Base-by-base conservation (phyloP, 2,797 vertebrate species). In the Helicolenus hilgendorfi region DNA sequence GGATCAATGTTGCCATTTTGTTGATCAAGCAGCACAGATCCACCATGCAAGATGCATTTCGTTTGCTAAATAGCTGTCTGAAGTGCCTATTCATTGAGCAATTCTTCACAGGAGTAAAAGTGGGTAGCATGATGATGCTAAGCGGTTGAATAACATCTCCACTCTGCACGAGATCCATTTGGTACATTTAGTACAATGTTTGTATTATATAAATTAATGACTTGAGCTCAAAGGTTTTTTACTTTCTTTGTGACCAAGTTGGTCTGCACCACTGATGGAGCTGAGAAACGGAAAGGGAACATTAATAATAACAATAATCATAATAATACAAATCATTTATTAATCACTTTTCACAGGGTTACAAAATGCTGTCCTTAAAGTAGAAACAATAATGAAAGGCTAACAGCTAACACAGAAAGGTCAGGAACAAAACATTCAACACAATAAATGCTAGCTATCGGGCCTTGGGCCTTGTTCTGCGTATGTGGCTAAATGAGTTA, bases 41-140 rank as follows among this genome's bases (percentile, higher is more conserved):
- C 81, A 95, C 95, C 96, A 95, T 96, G 96, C 92, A 96, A 94
- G 95, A 97, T 96, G 94, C 94, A 96, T 96, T 96, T 95, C 13
- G 58, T 95, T 94, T 94, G 95, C 95, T 94, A 68, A 92, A 76
- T 68, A 85, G 84, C 84, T 59, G 79, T 96, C 94, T 96, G 81
- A 95, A 92, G 93, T 74, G 81, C 10, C 96, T 89, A 96, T 97
- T 97, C 96, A 97, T 96, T 56, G 75, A 64, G 86, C 88, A 72
- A 96, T 96, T 96, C 60, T 97, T 94, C 95, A 96, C 96, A 97
- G 90, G 92, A 92, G 83, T 87, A 94, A 94, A 95, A 94, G 86
- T 86, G 59, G 91, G 85, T 31, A 87, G 84, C 81, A 81, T 93
- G 91, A 96, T 92, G 94, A 94, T 82, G 83, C 71, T 78, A 86